Base-by-base conservation (phyloP, 2,888 invertebrate genomes). In the Perizoma affinitatum region DNA sequence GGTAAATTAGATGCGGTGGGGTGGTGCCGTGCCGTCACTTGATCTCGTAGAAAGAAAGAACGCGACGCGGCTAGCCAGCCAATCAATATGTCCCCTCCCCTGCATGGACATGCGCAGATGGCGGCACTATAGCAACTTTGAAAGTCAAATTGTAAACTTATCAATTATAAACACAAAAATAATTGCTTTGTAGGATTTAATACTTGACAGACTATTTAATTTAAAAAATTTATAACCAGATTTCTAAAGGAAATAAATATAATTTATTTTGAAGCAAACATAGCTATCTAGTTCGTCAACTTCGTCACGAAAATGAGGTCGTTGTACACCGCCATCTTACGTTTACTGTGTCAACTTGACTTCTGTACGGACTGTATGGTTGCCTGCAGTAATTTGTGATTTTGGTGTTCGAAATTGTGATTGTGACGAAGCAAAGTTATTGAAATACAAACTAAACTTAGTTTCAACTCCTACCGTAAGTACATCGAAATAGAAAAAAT, bases 251-350 rank as follows among this genome's bases (percentile, higher is more conserved):
- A 5, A 50, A 10, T 7, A 33, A 41, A 11, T 45, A 6, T 40
- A 42, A 46, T 41, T 38, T 41, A 8, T 46, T 45, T 10, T 8
- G 8, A 42, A 6, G n/a, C 11, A 34, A 42, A 54, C 22, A 22
- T 22, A 22, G 22, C 3, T 22, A 22, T 2, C 22, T 22, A 22
- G 48, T 46, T 35, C 34, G 58, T 6, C 38, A 38, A 22, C 22
- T 34, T 47, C 41, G 10, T 33, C 40, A 44, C 36, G 50, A 50
- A 63, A 79, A 71, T 70, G 79, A 75, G 82, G 80, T 80, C 78
- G 76, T 70, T 72, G 71, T 75, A 85, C 82, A 89, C 90, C 89
- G 91, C 91, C 91, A 92, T 92, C 91, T 92, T 91, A 80, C 88
- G 90, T 83, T 66, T 71, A 66, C 71, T 64, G 73, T 84, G 82